phyloP scores from a whole-genome alignment of 2,113 vertebrate species.

The Myotis yumanensis region DNA sequence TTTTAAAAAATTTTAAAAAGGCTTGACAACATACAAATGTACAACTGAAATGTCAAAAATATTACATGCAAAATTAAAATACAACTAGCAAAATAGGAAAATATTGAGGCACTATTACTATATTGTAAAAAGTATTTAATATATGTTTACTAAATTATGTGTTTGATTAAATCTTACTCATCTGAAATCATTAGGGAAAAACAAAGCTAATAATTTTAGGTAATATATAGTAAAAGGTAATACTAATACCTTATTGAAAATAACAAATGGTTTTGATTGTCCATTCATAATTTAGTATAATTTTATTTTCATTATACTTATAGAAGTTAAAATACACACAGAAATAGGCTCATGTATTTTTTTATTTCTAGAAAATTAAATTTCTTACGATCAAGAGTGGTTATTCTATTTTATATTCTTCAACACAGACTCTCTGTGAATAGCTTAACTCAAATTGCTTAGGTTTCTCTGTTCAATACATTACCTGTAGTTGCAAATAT shows the following conservation, averaged over 20 bases:
- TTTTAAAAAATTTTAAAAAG: not conserved
- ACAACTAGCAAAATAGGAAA: slow-evolving; percentile 37
- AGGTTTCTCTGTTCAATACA: not conserved
- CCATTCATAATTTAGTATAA: slow-evolving; percentile 45
- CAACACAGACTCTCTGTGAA: not conserved
- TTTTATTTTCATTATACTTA: slow-evolving; percentile 54
- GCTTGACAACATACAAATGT: slow-evolving; percentile 36
- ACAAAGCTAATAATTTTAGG: slow-evolving; percentile 36
- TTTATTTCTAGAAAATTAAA: slow-evolving; percentile 44
- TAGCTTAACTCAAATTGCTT: not conserved
- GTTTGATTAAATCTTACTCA: slow-evolving; percentile 33
- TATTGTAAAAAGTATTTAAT: slow-evolving; percentile 30
- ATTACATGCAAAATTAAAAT: slow-evolving; percentile 47
- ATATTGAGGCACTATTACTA: not conserved
- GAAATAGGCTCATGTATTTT: slow-evolving; percentile 8
- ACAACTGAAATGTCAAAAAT: slow-evolving; percentile 51
- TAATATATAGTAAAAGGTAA: slow-evolving; percentile 16
- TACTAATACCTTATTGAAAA: slow-evolving; percentile 47
- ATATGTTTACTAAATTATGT: not conserved
- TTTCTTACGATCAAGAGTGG: not conserved
- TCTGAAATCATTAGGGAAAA: slow-evolving; percentile 35
- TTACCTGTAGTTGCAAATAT: not conserved
- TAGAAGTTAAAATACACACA: slow-evolving; percentile 7
- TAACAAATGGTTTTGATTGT: slow-evolving; percentile 36
- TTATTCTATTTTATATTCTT: slow-evolving; percentile 6